Conservation (phyloP, 2,888 invertebrate genomes). For the Chorisops tibialis region DNA sequence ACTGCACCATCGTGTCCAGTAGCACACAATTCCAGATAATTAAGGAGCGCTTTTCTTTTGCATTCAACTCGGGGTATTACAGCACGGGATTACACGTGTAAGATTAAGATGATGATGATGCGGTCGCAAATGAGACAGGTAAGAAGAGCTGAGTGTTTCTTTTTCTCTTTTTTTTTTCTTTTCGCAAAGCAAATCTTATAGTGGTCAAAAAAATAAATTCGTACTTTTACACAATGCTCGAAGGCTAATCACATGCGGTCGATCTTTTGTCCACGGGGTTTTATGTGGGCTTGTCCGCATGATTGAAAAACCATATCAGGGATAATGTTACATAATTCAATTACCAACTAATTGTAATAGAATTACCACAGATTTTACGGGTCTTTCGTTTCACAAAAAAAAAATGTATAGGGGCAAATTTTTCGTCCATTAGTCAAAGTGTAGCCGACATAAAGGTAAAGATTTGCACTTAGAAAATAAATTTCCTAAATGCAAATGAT, state of each 20-base stretch:
- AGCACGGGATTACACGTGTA: constrained; percentile 17
- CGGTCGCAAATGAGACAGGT: not conserved
- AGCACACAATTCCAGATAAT: not conserved
- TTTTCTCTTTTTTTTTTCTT: not conserved
- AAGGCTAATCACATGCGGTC: constrained; percentile 16
- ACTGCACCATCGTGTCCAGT: not conserved
- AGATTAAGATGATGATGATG: constrained; percentile 12
- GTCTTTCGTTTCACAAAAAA: too few species aligned
- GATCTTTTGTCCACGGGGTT: not conserved
- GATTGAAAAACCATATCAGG: constrained; percentile 1
- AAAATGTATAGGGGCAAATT: too few species aligned
- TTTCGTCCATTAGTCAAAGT: too few species aligned
- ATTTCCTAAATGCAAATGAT: too few species aligned
- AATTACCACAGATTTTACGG: constrained; percentile 8
- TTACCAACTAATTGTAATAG: constrained; percentile 25
- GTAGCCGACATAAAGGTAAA: too few species aligned
- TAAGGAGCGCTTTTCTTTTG: constrained; percentile 11
- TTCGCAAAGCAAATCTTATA: constrained; percentile 10
- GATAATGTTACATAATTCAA: constrained; percentile 32
- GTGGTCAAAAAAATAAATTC: constrained; percentile 19
- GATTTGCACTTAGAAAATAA: too few species aligned
- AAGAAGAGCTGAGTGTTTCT: not conserved
- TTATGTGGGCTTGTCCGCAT: not conserved
- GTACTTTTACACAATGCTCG: constrained; percentile 12
- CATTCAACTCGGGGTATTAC: constrained; percentile 9